phyloP scores from a whole-genome alignment of 92 coral and sea anemone species.

The Meandrina meandrites region DNA sequence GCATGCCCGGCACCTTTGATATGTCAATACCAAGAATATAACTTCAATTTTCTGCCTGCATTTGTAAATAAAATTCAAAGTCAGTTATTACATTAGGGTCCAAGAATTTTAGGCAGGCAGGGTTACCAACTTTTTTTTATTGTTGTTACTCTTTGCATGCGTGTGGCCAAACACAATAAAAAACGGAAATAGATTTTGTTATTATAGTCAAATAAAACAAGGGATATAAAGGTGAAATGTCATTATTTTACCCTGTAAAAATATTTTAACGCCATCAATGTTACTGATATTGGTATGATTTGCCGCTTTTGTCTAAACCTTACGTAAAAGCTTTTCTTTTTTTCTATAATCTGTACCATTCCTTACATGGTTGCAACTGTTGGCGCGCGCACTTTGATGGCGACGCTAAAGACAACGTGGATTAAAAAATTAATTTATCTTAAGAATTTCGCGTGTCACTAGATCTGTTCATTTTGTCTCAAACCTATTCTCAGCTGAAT shows the following conservation, averaged over 20 bases:
- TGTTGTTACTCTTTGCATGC: background rate
- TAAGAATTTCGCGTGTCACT: background rate
- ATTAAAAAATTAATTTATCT: background rate
- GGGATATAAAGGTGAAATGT: background rate
- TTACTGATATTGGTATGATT: conserved; percentile 6
- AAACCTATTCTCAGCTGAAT: background rate
- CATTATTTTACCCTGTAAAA: background rate
- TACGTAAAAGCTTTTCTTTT: background rate
- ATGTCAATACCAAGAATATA: background rate
- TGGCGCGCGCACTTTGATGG: background rate
- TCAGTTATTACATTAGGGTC: background rate
- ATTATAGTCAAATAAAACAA: conserved; percentile 16
- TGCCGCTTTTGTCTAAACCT: background rate
- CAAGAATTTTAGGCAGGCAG: background rate
- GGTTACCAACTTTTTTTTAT: background rate
- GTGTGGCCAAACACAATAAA: conserved; percentile 23
- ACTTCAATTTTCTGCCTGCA: background rate
- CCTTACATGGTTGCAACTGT: background rate
- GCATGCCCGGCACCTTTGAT: background rate
- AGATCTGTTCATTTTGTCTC: background rate
- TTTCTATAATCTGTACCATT: background rate
- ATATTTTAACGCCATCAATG: background rate
- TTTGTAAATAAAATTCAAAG: background rate
- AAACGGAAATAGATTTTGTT: conserved; percentile 5
- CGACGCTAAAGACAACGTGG: background rate